Evolutionary conservation across 2,888 invertebrate genomes (phyloP).

Genomic region (Phania funesta): DNA sequence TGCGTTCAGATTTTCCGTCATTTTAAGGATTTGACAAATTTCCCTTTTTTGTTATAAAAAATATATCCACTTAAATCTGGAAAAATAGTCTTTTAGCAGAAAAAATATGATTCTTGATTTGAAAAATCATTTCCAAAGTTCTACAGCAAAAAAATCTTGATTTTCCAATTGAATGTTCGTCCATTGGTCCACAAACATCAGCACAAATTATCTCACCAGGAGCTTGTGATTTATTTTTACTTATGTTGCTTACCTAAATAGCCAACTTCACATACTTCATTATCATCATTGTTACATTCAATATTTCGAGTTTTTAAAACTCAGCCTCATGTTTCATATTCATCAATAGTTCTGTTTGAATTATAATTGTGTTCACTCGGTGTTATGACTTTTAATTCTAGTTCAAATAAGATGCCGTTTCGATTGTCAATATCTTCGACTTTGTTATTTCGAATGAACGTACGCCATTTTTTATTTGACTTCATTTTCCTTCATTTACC

Average conservation of each 20-base stretch:
- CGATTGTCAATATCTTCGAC: too few relatives aligned
- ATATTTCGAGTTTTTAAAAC: too few relatives aligned
- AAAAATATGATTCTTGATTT: too few relatives aligned
- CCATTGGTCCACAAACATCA: slow-evolving; percentile 5
- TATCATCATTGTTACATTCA: not conserved
- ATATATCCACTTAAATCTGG: not conserved
- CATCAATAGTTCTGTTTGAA: not conserved
- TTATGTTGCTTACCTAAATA: not conserved
- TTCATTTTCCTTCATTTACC: slow-evolving; percentile 19
- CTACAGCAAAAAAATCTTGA: too few relatives aligned
- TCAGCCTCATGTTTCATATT: not conserved
- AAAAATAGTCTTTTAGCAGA: too few relatives aligned
- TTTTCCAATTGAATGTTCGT: too few relatives aligned
- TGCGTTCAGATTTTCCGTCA: not conserved
- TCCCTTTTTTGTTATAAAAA: not conserved
- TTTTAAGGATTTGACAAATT: not conserved
- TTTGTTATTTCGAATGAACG: too few relatives aligned
- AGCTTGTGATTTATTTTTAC: not conserved
- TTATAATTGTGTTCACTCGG: not conserved
- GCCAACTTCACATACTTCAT: not conserved
- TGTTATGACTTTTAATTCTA: not conserved
- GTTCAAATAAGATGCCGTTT: not conserved
- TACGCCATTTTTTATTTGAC: not conserved
- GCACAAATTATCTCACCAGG: too few relatives aligned
- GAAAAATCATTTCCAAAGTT: too few relatives aligned